phyloP scores from a whole-genome alignment of 1,140 invertebrate genomes.

The Teleogryllus occipitalis region DNA sequence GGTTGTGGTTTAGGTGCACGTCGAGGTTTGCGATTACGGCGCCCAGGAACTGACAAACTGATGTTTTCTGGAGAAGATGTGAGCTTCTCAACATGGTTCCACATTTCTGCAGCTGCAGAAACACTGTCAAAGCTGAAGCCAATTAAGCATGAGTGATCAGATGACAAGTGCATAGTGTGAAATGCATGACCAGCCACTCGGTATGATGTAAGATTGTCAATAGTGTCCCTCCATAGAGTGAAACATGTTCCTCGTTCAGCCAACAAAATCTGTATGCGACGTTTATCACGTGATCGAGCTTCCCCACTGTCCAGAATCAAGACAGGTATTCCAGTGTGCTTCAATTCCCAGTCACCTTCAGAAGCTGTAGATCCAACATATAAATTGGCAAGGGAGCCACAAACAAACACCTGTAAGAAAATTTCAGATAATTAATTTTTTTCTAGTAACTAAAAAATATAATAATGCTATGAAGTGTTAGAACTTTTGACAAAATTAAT shows the following conservation, averaged over 20 bases:
- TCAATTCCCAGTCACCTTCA: slow-evolving; percentile 59
- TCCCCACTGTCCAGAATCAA: slow-evolving; percentile 69
- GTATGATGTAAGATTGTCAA: slow-evolving; percentile 53
- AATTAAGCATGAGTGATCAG: slow-evolving; percentile 48
- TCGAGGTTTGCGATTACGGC: slow-evolving; percentile 50
- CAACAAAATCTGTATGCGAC: slow-evolving; percentile 64
- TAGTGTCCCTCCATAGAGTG: slow-evolving; percentile 75
- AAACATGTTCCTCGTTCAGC: slow-evolving; percentile 79
- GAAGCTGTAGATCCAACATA: slow-evolving; percentile 49
- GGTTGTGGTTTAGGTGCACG: slow-evolving; percentile 43
- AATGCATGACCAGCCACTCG: slow-evolving; percentile 56
- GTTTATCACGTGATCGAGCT: slow-evolving; percentile 56
- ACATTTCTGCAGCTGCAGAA: slow-evolving; percentile 63
- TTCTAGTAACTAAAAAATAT: slow-evolving; percentile 22
- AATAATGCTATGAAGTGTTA: neutral
- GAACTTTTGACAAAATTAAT: neutral
- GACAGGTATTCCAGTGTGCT: slow-evolving; percentile 72
- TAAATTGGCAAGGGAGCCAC: slow-evolving; percentile 69
- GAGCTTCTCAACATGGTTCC: slow-evolving; percentile 56
- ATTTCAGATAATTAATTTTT: slow-evolving; percentile 29
- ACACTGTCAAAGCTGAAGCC: slow-evolving; percentile 70
- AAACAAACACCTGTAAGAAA: slow-evolving; percentile 57
- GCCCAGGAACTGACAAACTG: slow-evolving; percentile 57
- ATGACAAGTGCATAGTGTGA: slow-evolving; percentile 74
- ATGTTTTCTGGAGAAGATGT: slow-evolving; percentile 75